These are phyloP conservation scores for Vireo altiloquus DNA, from an alignment of 2,113 vertebrate species.

Conservation along the genomic window DNA sequence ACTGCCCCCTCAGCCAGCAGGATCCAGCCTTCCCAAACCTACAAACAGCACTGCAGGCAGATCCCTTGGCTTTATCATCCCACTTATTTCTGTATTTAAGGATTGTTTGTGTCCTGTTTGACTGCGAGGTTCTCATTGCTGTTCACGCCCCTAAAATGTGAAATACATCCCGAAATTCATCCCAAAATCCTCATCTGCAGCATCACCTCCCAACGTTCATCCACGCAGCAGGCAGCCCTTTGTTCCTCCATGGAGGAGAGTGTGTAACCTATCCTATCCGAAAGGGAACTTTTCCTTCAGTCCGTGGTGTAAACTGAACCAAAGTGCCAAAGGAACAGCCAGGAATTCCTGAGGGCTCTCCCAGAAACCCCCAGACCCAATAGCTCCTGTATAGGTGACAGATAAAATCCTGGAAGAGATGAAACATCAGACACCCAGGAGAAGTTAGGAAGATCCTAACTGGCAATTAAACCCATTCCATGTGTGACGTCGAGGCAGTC, in stretches of 20 bases:
- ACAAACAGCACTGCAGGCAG: not conserved
- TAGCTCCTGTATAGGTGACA: not conserved
- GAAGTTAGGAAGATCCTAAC: not conserved
- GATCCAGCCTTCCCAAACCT: not conserved
- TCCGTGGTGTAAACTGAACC: not conserved
- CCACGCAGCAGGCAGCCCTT: not conserved
- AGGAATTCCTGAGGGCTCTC: not conserved
- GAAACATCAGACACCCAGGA: not conserved
- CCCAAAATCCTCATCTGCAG: not conserved
- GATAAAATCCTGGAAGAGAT: not conserved
- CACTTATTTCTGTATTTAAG: not conserved
- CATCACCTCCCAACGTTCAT: not conserved
- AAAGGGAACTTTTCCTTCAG: not conserved
- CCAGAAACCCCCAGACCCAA: not conserved
- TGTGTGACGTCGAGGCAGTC: not conserved
- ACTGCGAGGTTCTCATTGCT: not conserved
- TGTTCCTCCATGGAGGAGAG: not conserved
- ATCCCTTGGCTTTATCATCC: not conserved
- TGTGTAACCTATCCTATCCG: not conserved
- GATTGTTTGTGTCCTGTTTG: not conserved
- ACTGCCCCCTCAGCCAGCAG: not conserved
- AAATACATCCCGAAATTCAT: not conserved
- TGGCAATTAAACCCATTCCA: slow-evolving; percentile 6
- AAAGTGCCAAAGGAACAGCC: not conserved
- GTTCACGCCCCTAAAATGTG: not conserved